A percentile compares a stretch with the other conserved stretches of the same genome.
Conservation (phyloP, 2,797 vertebrate genomes). For the Sarcophilus harrisii region DNA sequence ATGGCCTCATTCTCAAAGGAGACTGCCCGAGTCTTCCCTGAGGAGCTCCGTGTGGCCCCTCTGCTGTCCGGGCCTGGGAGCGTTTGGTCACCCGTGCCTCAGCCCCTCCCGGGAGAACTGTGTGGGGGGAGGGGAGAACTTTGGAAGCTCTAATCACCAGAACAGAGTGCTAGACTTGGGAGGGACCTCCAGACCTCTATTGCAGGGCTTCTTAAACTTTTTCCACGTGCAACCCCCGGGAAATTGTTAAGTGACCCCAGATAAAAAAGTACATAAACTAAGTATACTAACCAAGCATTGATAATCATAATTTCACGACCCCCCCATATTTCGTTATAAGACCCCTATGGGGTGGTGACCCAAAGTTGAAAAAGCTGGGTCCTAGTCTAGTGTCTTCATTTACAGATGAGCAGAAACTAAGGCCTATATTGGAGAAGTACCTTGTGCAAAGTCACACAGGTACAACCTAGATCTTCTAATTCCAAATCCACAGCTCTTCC, state of each 20-base stretch:
- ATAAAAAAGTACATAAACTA: no score
- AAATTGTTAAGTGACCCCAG: no score
- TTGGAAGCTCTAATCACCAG: background rate
- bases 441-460: background rate
- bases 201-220: no score
- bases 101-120: background rate
- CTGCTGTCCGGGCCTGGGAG: background rate
- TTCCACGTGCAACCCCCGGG: no score
- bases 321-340: no score
- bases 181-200: background rate
- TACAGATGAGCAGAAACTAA: background rate
- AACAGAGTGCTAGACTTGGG: background rate
- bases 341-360: no score
- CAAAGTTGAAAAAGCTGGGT: no score
- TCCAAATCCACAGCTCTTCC: background rate
- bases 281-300: no score
- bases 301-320: no score
- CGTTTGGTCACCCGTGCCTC: background rate
- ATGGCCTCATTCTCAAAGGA: background rate
- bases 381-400: background rate
- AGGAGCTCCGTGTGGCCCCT: background rate
- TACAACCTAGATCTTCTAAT: background rate
- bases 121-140: background rate
- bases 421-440: background rate
- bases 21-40: background rate